Percentiles rank a stretch among this genome's conserved stretches.
Evolutionary conservation across 2,797 vertebrate genomes (phyloP).

Genomic region (Lycodopsis pacificus): DNA sequence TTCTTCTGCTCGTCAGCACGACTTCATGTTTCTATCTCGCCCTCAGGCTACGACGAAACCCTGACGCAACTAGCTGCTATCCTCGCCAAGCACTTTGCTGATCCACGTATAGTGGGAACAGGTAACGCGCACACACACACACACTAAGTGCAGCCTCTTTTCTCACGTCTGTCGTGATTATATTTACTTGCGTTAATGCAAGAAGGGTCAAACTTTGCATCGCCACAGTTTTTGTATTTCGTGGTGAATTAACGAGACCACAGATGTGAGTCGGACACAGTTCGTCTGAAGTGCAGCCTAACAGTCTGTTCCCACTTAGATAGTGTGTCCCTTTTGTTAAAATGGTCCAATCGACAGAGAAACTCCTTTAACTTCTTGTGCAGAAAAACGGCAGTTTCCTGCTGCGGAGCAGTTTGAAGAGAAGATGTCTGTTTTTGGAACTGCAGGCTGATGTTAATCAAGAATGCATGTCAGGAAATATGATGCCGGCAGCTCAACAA

Average conservation of each 20-base stretch:
- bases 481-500: background rate
- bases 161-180: background rate
- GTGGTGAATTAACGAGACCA: background rate
- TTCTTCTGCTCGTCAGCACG: background rate
- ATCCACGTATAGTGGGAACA: constrained; percentile 94
- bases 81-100: constrained; percentile 96
- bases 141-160: background rate
- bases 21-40: background rate
- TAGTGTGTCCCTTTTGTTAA: background rate
- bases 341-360: background rate
- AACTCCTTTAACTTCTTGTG: background rate
- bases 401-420: background rate
- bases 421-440: too few relatives aligned
- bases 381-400: background rate
- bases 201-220: background rate
- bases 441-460: too few relatives aligned
- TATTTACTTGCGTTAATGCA: background rate
- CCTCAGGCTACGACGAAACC: constrained; percentile 93
- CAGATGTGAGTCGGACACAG: background rate
- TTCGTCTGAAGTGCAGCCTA: background rate
- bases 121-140: constrained; percentile 79
- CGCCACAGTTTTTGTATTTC: background rate
- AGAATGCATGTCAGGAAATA: too few relatives aligned
- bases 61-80: constrained; percentile 93
- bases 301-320: background rate